A percentile compares a stretch with the other conserved stretches of the same genome.
phyloP scores from a whole-genome alignment of 2,797 vertebrate species.

The Moxostoma hubbsi region DNA sequence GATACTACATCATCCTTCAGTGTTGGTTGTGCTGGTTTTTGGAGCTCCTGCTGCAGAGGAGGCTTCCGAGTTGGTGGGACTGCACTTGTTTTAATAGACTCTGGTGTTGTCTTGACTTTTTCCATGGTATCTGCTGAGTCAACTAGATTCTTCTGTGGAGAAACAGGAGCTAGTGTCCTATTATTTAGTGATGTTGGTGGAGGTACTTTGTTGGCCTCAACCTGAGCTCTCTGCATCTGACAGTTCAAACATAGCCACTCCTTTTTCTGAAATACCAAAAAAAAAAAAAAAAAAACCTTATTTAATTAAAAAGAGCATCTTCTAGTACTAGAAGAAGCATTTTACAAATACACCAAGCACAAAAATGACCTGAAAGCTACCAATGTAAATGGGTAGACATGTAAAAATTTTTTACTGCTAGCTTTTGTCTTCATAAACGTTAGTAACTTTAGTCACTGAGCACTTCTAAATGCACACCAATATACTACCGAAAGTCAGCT shows the following conservation, averaged over 20 bases:
- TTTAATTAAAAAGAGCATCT: too few species aligned
- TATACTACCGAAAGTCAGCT: too few species aligned
- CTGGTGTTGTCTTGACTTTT: constrained; percentile 51
- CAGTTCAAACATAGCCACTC: constrained; percentile 84
- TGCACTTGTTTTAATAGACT: constrained; percentile 49
- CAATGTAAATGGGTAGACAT: too few species aligned
- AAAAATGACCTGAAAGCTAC: too few species aligned
- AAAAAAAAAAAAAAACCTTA: too few species aligned
- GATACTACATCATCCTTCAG: constrained; percentile 36
- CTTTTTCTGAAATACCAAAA: constrained; percentile 53
- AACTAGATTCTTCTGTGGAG: constrained; percentile 49
- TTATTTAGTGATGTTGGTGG: constrained; percentile 53
- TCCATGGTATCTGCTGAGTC: constrained; percentile 2
- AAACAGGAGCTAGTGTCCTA: constrained; percentile 65
- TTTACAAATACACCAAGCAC: too few species aligned
- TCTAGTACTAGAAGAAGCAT: neutral
- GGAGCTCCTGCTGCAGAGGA: constrained; percentile 61
- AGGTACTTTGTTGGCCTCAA: constrained; percentile 65
- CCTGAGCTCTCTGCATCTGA: constrained; percentile 84
- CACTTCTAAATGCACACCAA: too few species aligned
- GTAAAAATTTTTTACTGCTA: too few species aligned
- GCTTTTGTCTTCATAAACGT: too few species aligned
- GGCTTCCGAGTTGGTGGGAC: constrained; percentile 64
- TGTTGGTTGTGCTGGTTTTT: constrained; percentile 54
- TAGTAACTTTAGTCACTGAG: too few species aligned